phyloP scores from a whole-genome alignment of 1,140 invertebrate species.

The Cydia fagiglandana region DNA sequence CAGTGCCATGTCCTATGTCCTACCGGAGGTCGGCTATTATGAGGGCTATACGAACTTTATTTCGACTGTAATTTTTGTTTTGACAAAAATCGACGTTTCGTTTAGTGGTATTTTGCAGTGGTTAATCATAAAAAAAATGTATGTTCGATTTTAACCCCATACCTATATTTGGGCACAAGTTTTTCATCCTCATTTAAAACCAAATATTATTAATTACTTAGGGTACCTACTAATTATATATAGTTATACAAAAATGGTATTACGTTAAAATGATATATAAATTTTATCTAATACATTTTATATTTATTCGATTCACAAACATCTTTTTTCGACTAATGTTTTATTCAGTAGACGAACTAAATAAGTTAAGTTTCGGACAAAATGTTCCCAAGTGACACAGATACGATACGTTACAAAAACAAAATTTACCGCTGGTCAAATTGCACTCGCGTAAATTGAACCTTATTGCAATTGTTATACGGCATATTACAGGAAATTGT shows the following conservation, averaged over 20 bases:
- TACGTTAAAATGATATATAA: background rate
- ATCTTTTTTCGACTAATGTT: constrained; percentile 69
- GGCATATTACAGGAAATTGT: background rate
- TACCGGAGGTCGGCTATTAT: too few relatives aligned
- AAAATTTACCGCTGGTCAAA: constrained; percentile 9
- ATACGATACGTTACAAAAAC: constrained; percentile 65
- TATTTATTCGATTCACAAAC: constrained; percentile 59
- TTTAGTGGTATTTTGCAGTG: too few relatives aligned
- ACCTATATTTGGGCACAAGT: too few relatives aligned
- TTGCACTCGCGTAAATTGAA: background rate
- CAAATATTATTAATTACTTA: too few relatives aligned
- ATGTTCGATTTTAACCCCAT: too few relatives aligned
- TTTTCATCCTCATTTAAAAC: too few relatives aligned
- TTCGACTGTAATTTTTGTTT: background rate
- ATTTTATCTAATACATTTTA: background rate
- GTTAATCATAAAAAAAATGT: too few relatives aligned
- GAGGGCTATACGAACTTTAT: too few relatives aligned
- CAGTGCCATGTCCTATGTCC: too few relatives aligned
- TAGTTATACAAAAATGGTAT: background rate
- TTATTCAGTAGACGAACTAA: constrained; percentile 73
- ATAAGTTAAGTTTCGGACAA: constrained; percentile 76
- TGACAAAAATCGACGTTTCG: too few relatives aligned
- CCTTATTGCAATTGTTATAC: background rate
- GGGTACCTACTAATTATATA: background rate
- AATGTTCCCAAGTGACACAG: constrained; percentile 76